phyloP scores from a whole-genome alignment of 2,113 vertebrate genomes.

The Gallinago paraguaiae region DNA sequence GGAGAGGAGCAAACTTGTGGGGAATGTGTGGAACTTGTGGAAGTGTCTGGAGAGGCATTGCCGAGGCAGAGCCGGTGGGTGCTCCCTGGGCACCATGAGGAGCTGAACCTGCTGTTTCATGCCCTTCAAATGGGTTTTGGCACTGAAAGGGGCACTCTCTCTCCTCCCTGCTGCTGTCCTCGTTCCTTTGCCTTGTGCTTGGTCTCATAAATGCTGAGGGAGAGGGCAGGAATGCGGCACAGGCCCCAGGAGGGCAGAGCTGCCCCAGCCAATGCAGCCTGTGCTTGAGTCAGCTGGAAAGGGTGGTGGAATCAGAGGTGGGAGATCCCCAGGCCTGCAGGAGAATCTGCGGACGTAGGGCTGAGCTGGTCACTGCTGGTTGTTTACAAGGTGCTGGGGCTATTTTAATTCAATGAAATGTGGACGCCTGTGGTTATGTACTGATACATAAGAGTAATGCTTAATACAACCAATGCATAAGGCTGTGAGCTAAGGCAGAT shows the following conservation, averaged over 20 bases:
- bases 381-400: background rate
- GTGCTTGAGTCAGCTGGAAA: background rate
- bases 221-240: background rate
- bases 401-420: background rate
- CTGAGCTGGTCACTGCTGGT: background rate
- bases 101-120: background rate
- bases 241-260: background rate
- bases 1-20: background rate
- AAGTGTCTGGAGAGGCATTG: background rate
- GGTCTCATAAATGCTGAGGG: background rate
- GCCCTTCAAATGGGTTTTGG: background rate
- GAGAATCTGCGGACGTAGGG: background rate
- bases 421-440: background rate
- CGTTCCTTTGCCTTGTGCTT: background rate
- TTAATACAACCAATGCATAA: background rate
- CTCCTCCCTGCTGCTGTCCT: background rate
- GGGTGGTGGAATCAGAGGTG: background rate
- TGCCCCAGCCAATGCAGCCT: background rate
- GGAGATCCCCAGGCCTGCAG: background rate
- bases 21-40: background rate
- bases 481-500: background rate
- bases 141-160: background rate
- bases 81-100: rapidly evolving
- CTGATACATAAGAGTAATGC: background rate
- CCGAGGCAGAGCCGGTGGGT: background rate